These are phyloP conservation scores for Dicranocentrus wangi DNA, from an alignment of 2,888 invertebrate genomes.

Conservation along the genomic window DNA sequence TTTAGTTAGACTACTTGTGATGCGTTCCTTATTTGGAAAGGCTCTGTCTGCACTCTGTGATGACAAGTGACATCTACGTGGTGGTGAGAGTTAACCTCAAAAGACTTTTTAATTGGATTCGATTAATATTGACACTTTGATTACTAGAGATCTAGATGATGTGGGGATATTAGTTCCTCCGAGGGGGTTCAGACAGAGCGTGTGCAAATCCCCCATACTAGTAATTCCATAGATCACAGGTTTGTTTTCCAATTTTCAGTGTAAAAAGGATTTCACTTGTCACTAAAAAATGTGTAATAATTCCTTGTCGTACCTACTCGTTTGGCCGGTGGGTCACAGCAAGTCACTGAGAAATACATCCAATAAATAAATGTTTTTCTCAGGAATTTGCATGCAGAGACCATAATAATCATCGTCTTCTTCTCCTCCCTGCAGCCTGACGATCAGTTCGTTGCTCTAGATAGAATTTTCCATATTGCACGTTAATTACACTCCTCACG, in stretches of 20 bases:
- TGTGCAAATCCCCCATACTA: too few species aligned
- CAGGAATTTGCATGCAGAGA: too few species aligned
- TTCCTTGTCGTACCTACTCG: neutral
- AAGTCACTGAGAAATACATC: too few species aligned
- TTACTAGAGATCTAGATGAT: neutral
- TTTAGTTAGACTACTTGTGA: too few species aligned
- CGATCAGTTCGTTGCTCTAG: constrained; percentile 2
- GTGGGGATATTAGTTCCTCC: too few species aligned
- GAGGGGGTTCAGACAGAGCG: too few species aligned
- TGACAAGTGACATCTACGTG: constrained; percentile 22
- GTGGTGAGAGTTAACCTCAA: constrained; percentile 7
- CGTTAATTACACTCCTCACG: constrained; percentile 7
- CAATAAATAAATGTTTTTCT: too few species aligned
- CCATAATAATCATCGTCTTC: too few species aligned
- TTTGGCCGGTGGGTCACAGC: neutral
- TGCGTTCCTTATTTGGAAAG: too few species aligned
- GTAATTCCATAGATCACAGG: constrained; percentile 25
- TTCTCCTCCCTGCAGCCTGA: neutral
- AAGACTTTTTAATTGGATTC: constrained; percentile 3
- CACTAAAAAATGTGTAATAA: neutral
- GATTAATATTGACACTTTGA: constrained; percentile 16
- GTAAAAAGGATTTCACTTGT: constrained; percentile 3
- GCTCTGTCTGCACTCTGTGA: too few species aligned
- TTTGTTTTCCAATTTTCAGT: constrained; percentile 24
- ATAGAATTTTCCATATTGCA: constrained; percentile 16